Base-by-base conservation (phyloP, 2,888 invertebrate genomes). In the Myathropa florea region DNA sequence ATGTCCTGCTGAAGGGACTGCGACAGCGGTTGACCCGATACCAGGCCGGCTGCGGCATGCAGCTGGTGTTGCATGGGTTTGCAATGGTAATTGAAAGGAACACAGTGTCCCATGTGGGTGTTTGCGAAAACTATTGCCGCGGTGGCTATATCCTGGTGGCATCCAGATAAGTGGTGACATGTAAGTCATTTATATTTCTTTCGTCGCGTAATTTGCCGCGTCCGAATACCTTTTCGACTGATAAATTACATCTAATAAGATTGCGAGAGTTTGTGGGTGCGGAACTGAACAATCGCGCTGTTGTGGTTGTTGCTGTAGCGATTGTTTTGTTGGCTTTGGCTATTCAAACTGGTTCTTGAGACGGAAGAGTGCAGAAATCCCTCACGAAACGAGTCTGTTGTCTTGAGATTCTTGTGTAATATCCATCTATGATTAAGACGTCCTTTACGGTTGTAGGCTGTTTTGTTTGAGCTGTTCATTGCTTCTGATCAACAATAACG, bases 41-140 rank as follows among this genome's bases (percentile, higher is more conserved):
- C n/a, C n/a, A n/a, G 53, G 71, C 30, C n/a, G 33, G 28, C 59
- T 67, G 71, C 26, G 53, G 21, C 9, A 1, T 78, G 78, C 70
- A 78, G 65, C 59, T 59, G n/a, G 39, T 26, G 57, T 46, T 59
- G 55, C 78, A 78, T 24, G 53, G 77, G 57, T 70, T 67, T 78
- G 36, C 39, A 23, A 60, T 83, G 68, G 57, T 84, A 80, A 84
- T 84, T 84, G 75, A 75, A 83, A 55, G 68, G 39, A 60, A 65
- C 36, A 70, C 55, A 83, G 26, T 55, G 46, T 33, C n/a, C 6
- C 7, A 10, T 18, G 46, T 46, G 39, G 12, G 36, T 36, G 30
- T 65, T 53, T 65, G 77, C 61, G 60, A 73, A 30, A 46, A 59
- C 61, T 83, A 75, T n/a, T 46, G 18, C 18, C 18, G 18, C 65